Base-by-base conservation (phyloP, 2,888 invertebrate species). In the Branchellion lobata region DNA sequence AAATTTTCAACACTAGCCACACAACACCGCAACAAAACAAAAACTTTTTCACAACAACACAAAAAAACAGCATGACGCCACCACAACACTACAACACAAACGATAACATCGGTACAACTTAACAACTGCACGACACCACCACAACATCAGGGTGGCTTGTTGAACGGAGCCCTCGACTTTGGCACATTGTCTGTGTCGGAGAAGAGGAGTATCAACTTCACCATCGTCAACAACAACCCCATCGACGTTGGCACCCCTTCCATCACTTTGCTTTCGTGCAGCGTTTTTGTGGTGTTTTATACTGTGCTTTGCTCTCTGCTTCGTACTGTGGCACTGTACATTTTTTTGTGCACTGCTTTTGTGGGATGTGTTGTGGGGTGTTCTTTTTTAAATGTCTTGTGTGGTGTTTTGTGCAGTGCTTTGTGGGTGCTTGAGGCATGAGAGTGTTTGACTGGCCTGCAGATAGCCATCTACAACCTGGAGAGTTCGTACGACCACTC, bases 211-310 rank as follows among this genome's bases (percentile, higher is more conserved):
- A 91, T 93, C 84, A 88, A 91, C 84, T 92, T 93, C 87, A 90
- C 92, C 40, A 86, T 93, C 51, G 89, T 91, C 83, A 94, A 94
- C 88, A 90, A 91, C 82, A 93, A 93, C 88, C 93, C 93, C 18
- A 91, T 93, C 40, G 90, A 91, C 84, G 90, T 93, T 83, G 90
- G 82, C 90, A 89, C 14, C 2, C 18, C 27, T 36, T 36, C 51
- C 18, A 47, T 47, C 18, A 47, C 18, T 47, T 8, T 47, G 8
- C 8, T 47, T 47, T n/a, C n/a, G n/a, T n/a, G n/a, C n/a, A n/a
- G n/a, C n/a, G n/a, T n/a, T n/a, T n/a, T n/a, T n/a, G n/a, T n/a
- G n/a, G n/a, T n/a, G n/a, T n/a, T n/a, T n/a, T n/a, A n/a, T n/a
- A n/a, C n/a, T n/a, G n/a, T n/a, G n/a, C n/a, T n/a, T n/a, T n/a